Evolutionary conservation across 1,140 invertebrate genomes (phyloP), one percentile per base, ranked within the genome.

Genomic region (Aphelenchoides fujianensis): DNA sequence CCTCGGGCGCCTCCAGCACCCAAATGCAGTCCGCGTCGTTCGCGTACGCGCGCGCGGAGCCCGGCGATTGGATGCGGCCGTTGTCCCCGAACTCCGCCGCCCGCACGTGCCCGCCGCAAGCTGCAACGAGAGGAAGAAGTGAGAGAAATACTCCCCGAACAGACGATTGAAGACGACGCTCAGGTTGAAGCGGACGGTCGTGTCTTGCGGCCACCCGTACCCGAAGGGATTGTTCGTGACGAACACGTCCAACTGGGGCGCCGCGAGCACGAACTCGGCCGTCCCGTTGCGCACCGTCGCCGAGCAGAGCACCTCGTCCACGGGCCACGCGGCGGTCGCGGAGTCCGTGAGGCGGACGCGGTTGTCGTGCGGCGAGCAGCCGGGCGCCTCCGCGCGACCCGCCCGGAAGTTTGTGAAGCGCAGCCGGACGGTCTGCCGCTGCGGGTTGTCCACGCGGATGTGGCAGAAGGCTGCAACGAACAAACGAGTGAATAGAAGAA

Each of bases 1-100:
- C 82, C 70, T 81, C 82, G 5, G 81, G 80, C 12, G 81, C 81
- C 41, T 63, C 34, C 19, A 83, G 64, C 35, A 73, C 27, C 81
- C 81, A 83, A 16, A 81, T 23, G 48, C 81, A 83, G 7, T 82
- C 67, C 1, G 37, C 54, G 54, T 75, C 69, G 53, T 76, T 52
- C 1, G 69, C 53, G 63, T 83, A 83, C 0, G 54, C 19, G 2
- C 35, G 35, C 27, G 54, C 75, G 68, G 70, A 79, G 16, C 71
- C 72, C 23, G 80, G 77, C 41, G 71, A 74, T 32, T 59, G 74
- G 2, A 82, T 74, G 19, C 70, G 59, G 0, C 82, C 83, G 5
- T 52, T 36, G 55, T 74, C 73, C 28, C 68, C 71, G 31, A 36
- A 27, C 12, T 37, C 66, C 1, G 36, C 32, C 16, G 64, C 54